A percentile compares a stretch with the other conserved stretches of the same genome.
phyloP scores from a whole-genome alignment of 2,888 invertebrate species.

The Xestia rhomboidea region DNA sequence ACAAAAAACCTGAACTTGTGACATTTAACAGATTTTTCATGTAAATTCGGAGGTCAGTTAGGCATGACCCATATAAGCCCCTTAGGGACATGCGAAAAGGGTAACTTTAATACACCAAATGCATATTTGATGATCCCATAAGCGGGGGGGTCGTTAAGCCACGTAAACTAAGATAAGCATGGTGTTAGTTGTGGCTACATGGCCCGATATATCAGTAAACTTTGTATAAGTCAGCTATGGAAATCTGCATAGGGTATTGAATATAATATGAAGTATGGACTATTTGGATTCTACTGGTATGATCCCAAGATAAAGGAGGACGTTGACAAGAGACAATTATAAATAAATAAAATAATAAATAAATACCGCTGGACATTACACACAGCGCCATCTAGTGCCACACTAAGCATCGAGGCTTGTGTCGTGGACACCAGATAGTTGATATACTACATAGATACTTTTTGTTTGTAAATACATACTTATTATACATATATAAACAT shows the following conservation, averaged over 20 bases:
- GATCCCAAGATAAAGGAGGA: background rate
- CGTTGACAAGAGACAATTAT: background rate
- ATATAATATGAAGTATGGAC: background rate
- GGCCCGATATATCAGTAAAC: slow-evolving; percentile 43
- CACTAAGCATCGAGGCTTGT: no score
- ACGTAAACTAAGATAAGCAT: slow-evolving; percentile 71
- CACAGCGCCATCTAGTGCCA: no score
- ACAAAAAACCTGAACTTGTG: slow-evolving; percentile 15
- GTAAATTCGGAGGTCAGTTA: slow-evolving; percentile 56
- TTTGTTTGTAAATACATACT: no score
- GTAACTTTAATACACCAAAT: slow-evolving; percentile 73
- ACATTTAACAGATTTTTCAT: slow-evolving; percentile 51
- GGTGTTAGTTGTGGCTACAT: slow-evolving; percentile 59
- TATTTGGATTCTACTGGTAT: background rate
- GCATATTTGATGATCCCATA: slow-evolving; percentile 76
- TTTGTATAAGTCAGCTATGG: slow-evolving; percentile 14
- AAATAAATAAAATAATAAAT: no score
- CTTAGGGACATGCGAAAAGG: slow-evolving; percentile 56
- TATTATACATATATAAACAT: no score
- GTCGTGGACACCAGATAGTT: no score
- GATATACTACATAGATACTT: no score
- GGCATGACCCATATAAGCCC: slow-evolving; percentile 59
- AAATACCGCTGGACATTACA: no score
- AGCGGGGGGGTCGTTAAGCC: slow-evolving; percentile 68
- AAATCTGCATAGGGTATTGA: slow-evolving; percentile 8